Percentiles rank a stretch among this genome's conserved stretches.
phyloP scores from a whole-genome alignment of 1,140 invertebrate genomes.

The Brachionus paranguensis region DNA sequence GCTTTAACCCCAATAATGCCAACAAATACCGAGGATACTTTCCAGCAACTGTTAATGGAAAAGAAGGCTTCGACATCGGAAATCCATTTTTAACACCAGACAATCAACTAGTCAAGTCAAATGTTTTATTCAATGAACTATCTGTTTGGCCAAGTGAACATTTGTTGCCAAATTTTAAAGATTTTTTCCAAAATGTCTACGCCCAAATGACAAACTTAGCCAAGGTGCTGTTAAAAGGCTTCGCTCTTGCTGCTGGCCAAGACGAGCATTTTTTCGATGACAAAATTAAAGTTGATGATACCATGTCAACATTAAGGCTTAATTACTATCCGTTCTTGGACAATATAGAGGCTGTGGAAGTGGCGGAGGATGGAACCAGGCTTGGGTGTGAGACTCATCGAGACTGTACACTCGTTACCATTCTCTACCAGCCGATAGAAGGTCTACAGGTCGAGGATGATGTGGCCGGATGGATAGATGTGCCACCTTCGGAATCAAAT shows the following conservation, averaged over 20 bases:
- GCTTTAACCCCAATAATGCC: neutral
- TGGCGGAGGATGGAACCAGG: neutral
- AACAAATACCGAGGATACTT: neutral
- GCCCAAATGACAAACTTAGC: neutral
- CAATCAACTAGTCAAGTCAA: neutral
- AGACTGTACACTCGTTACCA: neutral
- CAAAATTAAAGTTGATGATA: neutral
- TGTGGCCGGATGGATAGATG: neutral
- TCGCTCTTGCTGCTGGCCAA: neutral
- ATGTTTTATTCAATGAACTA: neutral
- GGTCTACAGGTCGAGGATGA: neutral
- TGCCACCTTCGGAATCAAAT: neutral
- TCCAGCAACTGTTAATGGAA: slow-evolving; percentile 11
- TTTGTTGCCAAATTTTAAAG: neutral
- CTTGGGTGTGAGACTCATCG: neutral
- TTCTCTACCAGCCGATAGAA: neutral
- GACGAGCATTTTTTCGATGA: neutral
- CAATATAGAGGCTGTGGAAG: neutral
- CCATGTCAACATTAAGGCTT: neutral
- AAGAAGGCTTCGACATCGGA: slow-evolving; percentile 2
- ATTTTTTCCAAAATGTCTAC: neutral
- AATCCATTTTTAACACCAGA: neutral
- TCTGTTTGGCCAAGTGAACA: neutral
- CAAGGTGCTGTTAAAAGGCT: neutral
- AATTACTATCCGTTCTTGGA: slow-evolving; percentile 4